Evolutionary conservation across 2,113 vertebrate species (phyloP), one percentile per base, ranked within the genome.

Genomic region (Rhabdomys dilectus): DNA sequence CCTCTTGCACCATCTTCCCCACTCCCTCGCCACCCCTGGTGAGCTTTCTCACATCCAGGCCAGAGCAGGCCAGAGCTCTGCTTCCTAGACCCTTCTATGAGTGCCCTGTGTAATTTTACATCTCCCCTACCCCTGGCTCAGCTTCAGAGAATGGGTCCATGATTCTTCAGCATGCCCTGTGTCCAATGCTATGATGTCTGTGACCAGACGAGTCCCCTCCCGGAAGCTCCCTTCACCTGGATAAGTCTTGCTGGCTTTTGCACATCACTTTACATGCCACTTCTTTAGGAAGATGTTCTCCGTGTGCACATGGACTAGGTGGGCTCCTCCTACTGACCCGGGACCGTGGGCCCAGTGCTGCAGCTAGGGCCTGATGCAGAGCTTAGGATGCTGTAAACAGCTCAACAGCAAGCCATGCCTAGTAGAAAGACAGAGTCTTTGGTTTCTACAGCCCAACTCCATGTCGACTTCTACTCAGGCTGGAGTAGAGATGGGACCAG

Each of bases 111-210:
- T 24, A 5, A 22, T 51, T 86, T 8, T 24, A 53, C 22, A 11
- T 42, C 10, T 88, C 62, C 5, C 45, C 29, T 1, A 42, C 11
- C 4, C 34, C n/a, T 56, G 36, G 22, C n/a, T 24, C 29, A 53
- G 42, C 56, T 80, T 17, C 60, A 17, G 51, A 93, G 70, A 48
- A 17, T 34, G 36, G 17, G 31, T 51, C 19, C 82, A 70, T 1
- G 4, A 24, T 31, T 11, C 60, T 5, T n/a, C 48, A 26, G n/a
- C 51, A 16, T 0, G 2, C 10, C 51, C 17, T 8, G 2, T 39
- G 58, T 93, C 60, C 48, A 24, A 0, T 0, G 13, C 91, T 81
- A n/a, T 12, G 17, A 58, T 24, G 53, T 56, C 76, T 42, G 53
- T 78, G 24, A 56, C 48, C 7, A 19, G 66, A 60, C 31, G 24